phyloP scores from a whole-genome alignment of 2,113 vertebrate species.

The Sclerurus mexicanus region DNA sequence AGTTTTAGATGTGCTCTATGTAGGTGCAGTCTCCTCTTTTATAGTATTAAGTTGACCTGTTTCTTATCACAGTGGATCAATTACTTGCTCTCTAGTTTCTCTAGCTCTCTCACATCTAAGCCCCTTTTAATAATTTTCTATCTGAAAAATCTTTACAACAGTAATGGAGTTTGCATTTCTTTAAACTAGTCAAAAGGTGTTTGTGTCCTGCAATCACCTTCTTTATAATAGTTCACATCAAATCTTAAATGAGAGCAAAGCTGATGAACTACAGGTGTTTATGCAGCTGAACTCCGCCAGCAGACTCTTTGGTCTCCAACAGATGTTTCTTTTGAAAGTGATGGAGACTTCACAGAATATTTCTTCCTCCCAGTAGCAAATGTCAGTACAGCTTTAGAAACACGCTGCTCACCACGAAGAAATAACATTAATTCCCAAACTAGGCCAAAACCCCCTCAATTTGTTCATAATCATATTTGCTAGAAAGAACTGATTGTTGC shows the following conservation, averaged over 20 bases:
- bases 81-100: neutral
- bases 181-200: slow-evolving; percentile 24
- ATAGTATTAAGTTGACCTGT: neutral
- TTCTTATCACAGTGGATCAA: neutral
- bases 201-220: slow-evolving; percentile 2
- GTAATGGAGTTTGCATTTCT: slow-evolving; percentile 36
- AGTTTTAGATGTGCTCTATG: neutral
- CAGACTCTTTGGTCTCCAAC: slow-evolving; percentile 12
- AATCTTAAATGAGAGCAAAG: slow-evolving; percentile 58
- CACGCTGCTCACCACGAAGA: neutral
- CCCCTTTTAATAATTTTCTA: neutral
- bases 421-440: neutral
- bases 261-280: slow-evolving; percentile 40
- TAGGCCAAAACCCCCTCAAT: neutral
- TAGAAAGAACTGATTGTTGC: neutral
- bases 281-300: slow-evolving; percentile 26
- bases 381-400: slow-evolving; percentile 7
- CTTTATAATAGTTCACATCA: slow-evolving; percentile 18
- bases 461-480: neutral
- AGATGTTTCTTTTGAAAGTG: slow-evolving; percentile 54
- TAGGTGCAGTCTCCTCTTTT: neutral
- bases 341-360: slow-evolving; percentile 65
- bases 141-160: slow-evolving; percentile 27
- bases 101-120: neutral
- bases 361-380: slow-evolving; percentile 52